A percentile compares a stretch with the other conserved stretches of the same genome.
These are phyloP conservation scores for Folsomia candida DNA, from an alignment of 2,888 invertebrate species.

Conservation along the genomic window DNA sequence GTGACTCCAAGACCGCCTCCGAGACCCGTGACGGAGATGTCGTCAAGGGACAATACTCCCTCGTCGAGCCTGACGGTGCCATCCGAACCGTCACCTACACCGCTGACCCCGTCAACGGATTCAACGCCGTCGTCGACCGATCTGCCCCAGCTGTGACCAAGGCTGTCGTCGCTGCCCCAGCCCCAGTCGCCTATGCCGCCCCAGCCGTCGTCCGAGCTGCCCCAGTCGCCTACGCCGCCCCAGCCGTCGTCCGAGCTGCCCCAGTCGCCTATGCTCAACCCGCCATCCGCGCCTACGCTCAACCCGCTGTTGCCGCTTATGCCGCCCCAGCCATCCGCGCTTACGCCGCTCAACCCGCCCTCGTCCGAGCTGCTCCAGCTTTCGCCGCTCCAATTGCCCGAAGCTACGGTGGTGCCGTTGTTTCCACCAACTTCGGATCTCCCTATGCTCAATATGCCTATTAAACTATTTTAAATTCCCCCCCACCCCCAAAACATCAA, in stretches of 20 bases:
- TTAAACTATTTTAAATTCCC: too few species aligned
- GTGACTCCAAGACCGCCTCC: too few species aligned
- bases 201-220: slow-evolving; percentile 10
- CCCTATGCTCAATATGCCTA: slow-evolving; percentile 31
- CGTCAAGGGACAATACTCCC: too few species aligned
- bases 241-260: slow-evolving; percentile 10
- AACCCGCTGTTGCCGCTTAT: slow-evolving; percentile 7
- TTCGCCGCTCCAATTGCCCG: too few species aligned
- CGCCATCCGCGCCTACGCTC: slow-evolving; percentile 2
- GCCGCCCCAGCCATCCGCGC: slow-evolving; percentile 3
- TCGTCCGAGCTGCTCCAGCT: slow-evolving; percentile 10
- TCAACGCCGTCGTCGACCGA: too few species aligned
- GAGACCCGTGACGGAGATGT: too few species aligned
- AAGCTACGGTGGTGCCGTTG: slow-evolving; percentile 26
- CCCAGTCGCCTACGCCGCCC: slow-evolving; percentile 12
- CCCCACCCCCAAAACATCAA: too few species aligned
- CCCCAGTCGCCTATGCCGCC: slow-evolving; percentile 8
- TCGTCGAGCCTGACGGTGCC: too few species aligned
- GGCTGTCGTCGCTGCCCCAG: slow-evolving; percentile 16
- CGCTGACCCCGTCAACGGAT: too few species aligned
- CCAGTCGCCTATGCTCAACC: slow-evolving; percentile 6
- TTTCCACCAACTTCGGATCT: slow-evolving; percentile 27
- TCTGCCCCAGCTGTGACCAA: too few species aligned
- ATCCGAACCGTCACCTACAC: too few species aligned
- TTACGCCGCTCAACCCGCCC: slow-evolving; percentile 3